phyloP scores from a whole-genome alignment of 1,140 invertebrate species.

The Heliconius eleuchia region DNA sequence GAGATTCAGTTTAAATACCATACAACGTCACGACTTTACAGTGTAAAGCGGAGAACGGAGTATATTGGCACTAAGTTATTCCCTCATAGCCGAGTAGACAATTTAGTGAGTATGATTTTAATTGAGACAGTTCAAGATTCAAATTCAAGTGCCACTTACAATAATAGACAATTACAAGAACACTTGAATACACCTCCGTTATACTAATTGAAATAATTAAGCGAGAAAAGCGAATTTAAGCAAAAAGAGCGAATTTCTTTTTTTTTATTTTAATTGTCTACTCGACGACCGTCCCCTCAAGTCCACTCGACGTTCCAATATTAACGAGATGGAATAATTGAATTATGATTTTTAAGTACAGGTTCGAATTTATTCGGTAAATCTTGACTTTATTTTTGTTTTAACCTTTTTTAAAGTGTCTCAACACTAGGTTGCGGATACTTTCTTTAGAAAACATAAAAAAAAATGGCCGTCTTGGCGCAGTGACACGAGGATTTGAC shows the following conservation, averaged over 20 bases:
- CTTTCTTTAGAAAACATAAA: too few relatives aligned
- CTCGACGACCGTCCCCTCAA: not conserved
- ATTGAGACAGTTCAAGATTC: constrained; percentile 1
- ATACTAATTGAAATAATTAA: constrained; percentile 9
- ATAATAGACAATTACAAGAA: constrained; percentile 2
- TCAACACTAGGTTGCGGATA: not conserved
- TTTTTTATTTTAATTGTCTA: constrained; percentile 7
- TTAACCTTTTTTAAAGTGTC: not conserved
- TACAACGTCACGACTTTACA: too few relatives aligned
- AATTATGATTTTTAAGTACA: constrained; percentile 10
- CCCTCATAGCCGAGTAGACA: not conserved
- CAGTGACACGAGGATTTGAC: not conserved
- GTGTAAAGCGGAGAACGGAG: not conserved
- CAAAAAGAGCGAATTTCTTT: not conserved
- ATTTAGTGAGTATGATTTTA: not conserved
- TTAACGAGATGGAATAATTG: constrained; percentile 6
- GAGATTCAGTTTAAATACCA: too few relatives aligned
- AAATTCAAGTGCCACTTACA: not conserved
- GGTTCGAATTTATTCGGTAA: not conserved
- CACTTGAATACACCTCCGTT: constrained; percentile 1
- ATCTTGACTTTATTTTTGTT: not conserved
- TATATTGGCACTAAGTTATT: not conserved
- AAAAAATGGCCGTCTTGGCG: too few relatives aligned
- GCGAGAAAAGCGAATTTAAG: not conserved
- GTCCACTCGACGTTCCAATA: not conserved